phyloP scores from a whole-genome alignment of 2,113 vertebrate species.

The Xenopus tropicalis region UCB_Xtro_10.0 CM004449.2:131933001-131933500 shows the following conservation, averaged over 20 bases:
- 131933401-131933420: no score
- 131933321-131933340: constrained; percentile 78
- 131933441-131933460: no score
- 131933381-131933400: no score
- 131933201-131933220: constrained; percentile 75
- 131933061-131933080: constrained; percentile 80
- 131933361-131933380: no score
- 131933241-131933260: constrained; percentile 79
- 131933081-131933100: constrained; percentile 84
- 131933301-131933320: constrained; percentile 86
- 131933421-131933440: no score
- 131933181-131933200: no score
- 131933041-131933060: constrained; percentile 74
- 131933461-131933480: no score
- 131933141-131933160: no score
- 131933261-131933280: constrained; percentile 91
- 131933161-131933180: no score
- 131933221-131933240: constrained; percentile 87
- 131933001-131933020: constrained; percentile 72
- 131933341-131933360: no score
- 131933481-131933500: no score
- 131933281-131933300: constrained; percentile 82
- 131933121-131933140: no score
- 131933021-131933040: constrained; percentile 72
- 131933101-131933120: background rate